Evolutionary conservation across 2,797 vertebrate species (phyloP), one percentile per base, ranked within the genome.

Genomic region (Champsocephalus esox): DNA sequence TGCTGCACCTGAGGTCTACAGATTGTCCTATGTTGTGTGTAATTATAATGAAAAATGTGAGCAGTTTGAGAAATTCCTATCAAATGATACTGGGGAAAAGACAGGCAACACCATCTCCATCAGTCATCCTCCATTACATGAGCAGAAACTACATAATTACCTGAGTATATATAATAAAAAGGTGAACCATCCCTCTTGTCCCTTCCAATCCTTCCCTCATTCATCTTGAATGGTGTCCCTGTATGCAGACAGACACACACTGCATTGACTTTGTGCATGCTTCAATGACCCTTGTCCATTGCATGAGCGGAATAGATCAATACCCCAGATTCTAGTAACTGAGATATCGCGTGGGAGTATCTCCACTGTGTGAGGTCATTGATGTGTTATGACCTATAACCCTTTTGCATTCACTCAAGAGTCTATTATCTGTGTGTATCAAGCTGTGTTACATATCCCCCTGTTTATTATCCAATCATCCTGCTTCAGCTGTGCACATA

Each of bases 141-240:
- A 59, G 19, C 4, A 17, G 3, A 58, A 12, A 9, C 12, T 50
- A 57, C 46, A 66, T 51, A 70, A 55, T 70, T 55, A 73, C 45
- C 44, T 51, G 48, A 62, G 66, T 72, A 14, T 52, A 75, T 63
- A 55, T 72, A 77, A 75, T 32, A 55, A 73, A 81, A 82, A 82
- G 81, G 74, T 72, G 52, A 58, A 43, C 43, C 3, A 3, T 49
- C 61, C 61, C 32, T 49, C 28, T 57, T 64, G 68, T 56, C 48
- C 58, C 9, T 57, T 11, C 66, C 63, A 71, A 12, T 70, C 45
- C 48, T 17, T 0, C 7, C 19, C 38, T 74, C 59, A 73, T 57
- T 73, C 52, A 63, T 71, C 75, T 84, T 56, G 81, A 66, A 82
- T 75, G 46, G 38, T n/a, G 48, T 56, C 45, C 9, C 38, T 9